Conservation (phyloP, 1,140 invertebrate genomes). For the Acromyrmex charruanus region DNA sequence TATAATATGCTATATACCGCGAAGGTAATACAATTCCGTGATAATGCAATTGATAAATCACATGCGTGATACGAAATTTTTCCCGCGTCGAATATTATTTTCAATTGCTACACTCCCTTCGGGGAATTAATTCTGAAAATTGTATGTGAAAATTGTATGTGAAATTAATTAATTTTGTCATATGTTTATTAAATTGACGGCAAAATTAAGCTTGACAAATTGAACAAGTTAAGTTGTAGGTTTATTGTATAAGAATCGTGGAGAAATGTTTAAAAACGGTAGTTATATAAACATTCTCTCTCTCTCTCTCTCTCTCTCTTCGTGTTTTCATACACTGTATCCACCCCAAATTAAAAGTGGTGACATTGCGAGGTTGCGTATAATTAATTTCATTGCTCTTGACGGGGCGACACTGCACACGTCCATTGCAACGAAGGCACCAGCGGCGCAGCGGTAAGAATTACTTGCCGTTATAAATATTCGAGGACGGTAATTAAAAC, state of each 20-base stretch:
- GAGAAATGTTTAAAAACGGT: not conserved
- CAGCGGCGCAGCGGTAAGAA: conserved; percentile 45
- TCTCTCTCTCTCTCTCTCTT: not conserved
- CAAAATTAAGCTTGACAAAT: conserved; percentile 15
- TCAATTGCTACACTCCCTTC: not conserved
- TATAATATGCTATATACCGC: not conserved
- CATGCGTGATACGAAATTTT: not conserved
- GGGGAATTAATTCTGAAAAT: not conserved
- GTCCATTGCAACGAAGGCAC: not conserved
- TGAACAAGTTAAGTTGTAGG: not conserved
- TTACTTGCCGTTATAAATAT: conserved; percentile 67
- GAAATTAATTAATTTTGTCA: conserved; percentile 22
- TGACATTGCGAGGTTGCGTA: conserved; percentile 31
- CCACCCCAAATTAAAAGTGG: conserved; percentile 47
- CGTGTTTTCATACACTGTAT: not conserved
- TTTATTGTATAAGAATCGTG: not conserved
- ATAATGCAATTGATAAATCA: conserved; percentile 40
- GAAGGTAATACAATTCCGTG: conserved; percentile 1
- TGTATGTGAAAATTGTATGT: not conserved
- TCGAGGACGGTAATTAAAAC: conserved; percentile 68
- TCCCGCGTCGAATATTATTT: not conserved
- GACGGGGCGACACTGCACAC: conserved; percentile 40
- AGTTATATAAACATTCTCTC: not conserved
- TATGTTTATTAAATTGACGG: not conserved
- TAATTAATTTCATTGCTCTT: conserved; percentile 61